Percentiles rank a stretch among this genome's conserved stretches.
phyloP scores from a whole-genome alignment of 2,888 invertebrate species.

The Xylota sylvarum region DNA sequence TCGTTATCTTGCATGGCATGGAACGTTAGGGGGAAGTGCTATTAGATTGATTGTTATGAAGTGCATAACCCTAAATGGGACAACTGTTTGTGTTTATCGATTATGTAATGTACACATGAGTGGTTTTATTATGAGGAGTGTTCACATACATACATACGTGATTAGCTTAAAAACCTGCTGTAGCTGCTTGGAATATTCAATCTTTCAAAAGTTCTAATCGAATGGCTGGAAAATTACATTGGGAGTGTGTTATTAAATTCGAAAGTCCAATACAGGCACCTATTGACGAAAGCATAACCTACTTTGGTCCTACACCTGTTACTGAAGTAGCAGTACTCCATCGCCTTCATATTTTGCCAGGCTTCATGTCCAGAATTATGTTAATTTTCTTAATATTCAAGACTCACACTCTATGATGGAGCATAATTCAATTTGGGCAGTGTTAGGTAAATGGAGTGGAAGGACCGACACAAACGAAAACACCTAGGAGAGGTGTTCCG shows the following conservation, averaged over 20 bases:
- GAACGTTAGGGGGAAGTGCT: background rate
- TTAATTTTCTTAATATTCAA: conserved; percentile 54
- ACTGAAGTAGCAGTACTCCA: conserved; percentile 30
- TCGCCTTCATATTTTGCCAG: conserved; percentile 45
- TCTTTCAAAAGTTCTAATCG: conserved; percentile 1
- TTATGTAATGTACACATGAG: conserved; percentile 1
- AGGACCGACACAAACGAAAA: conserved; percentile 26
- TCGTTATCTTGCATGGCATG: background rate
- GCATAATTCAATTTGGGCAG: conserved; percentile 58
- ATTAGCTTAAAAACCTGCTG: background rate
- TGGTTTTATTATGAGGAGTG: background rate
- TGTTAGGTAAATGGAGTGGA: conserved; percentile 62
- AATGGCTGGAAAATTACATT: background rate
- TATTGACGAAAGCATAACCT: conserved; percentile 5
- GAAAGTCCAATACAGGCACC: background rate
- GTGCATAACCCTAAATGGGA: background rate
- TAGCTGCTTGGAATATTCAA: background rate
- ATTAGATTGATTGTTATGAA: conserved; percentile 34
- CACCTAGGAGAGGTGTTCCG: background rate
- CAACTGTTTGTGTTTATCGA: conserved; percentile 1
- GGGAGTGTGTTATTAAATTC: conserved; percentile 9
- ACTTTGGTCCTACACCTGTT: background rate
- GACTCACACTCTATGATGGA: conserved; percentile 13
- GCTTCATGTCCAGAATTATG: conserved; percentile 56
- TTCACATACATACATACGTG: background rate